A percentile compares a stretch with the other conserved stretches of the same genome.
Evolutionary conservation across 2,113 vertebrate species (phyloP).

Genomic region (Xenus cinereus): DNA sequence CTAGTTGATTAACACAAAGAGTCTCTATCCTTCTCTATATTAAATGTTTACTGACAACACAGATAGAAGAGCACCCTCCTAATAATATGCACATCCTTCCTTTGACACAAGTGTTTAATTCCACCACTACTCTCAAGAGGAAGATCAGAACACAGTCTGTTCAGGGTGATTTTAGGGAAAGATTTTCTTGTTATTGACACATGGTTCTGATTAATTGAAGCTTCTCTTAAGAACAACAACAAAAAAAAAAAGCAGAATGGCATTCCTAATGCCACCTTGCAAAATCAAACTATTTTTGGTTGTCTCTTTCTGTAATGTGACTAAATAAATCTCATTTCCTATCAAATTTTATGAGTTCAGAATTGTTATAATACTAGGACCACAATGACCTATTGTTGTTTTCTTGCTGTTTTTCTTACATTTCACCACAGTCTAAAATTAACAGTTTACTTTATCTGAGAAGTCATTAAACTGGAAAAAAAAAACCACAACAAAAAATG

Average conservation of each 20-base stretch:
- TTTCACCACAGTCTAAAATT: neutral
- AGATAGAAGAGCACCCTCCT: neutral
- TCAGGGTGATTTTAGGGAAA: neutral
- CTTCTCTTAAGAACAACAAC: neutral
- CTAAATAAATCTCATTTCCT: neutral
- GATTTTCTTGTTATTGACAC: neutral
- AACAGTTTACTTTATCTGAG: neutral
- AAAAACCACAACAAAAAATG: neutral
- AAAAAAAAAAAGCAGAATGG: rapidly evolving
- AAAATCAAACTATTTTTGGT: neutral
- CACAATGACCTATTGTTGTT: neutral
- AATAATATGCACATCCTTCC: neutral
- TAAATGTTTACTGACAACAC: neutral
- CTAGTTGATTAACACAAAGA: neutral
- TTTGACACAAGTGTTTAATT: neutral
- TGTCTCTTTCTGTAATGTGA: neutral
- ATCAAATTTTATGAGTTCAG: neutral
- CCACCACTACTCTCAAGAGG: neutral
- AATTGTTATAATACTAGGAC: neutral
- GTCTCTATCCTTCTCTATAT: neutral
- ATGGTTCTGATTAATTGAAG: neutral
- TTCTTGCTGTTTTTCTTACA: neutral
- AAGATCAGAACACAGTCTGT: neutral
- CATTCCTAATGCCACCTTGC: neutral
- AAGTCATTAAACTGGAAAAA: neutral